These are phyloP conservation scores for Scrobipalpa atriplicella DNA, from an alignment of 2,888 invertebrate genomes.

Conservation along the genomic window DNA sequence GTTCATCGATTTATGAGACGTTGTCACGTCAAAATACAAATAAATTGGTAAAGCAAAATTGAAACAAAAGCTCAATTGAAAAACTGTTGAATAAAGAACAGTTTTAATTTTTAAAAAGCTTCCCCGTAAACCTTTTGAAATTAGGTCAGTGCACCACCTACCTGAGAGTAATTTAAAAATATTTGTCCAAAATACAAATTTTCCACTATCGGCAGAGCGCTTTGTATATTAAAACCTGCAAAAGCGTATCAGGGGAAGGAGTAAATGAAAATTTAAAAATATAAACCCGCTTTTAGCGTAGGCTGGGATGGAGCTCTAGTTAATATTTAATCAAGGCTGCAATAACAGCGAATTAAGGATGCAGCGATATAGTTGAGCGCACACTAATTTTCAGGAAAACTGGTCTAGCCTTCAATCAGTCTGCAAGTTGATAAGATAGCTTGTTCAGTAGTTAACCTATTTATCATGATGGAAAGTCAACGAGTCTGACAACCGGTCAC, in stretches of 20 bases:
- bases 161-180: conserved; percentile 4
- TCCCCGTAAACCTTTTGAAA: not conserved
- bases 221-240: conserved; percentile 11
- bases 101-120: not conserved
- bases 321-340: conserved; percentile 18
- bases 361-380: not conserved
- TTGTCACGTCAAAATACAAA: no score
- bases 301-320: not conserved
- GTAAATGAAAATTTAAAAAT: conserved; percentile 19
- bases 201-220: not conserved
- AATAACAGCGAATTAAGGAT: conserved; percentile 23
- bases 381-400: not conserved
- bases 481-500: no score
- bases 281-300: conserved; percentile 1
- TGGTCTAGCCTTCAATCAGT: not conserved
- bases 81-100: no score
- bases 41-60: no score
- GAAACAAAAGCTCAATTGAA: not conserved
- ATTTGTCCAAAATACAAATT: not conserved
- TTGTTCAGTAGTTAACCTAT: no score
- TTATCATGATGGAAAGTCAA: no score
- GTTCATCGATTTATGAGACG: no score
- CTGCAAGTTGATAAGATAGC: no score
- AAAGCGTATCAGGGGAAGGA: conserved; percentile 1
- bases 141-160: not conserved